Base-by-base conservation (phyloP, 2,888 invertebrate genomes). In the Boloria euphrosyne region DNA sequence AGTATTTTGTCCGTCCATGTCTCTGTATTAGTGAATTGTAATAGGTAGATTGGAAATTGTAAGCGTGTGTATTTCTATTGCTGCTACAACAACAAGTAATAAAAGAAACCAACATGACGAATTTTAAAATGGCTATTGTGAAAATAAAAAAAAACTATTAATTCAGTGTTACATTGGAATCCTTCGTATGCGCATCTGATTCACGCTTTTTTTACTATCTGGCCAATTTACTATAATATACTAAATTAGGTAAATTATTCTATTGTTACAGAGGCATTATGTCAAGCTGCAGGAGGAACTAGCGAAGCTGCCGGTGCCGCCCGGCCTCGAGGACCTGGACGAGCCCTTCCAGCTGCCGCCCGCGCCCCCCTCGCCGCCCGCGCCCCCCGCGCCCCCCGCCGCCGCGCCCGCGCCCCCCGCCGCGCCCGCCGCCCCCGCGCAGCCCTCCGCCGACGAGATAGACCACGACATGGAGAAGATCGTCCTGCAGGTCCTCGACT, bases 231-330 rank as follows among this genome's bases (percentile, higher is more conserved):
- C 31, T 3, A 38, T 10, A 10, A 2, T 1, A 10, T 38, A 38
- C 31, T 38, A 38, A 38, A 18, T 17, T 50, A 13, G 7, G 13
- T 17, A 17, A 50, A 13, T 50, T 50, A 10, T 50, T 18, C 17
- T 44, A 38, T 17, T 17, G 14, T 71, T 71, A 10, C 93, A 97
- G 94, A 94, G 96, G 65, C 96, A 97, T 84, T 96, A 96, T 85
- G 94, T 95, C 74, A 95, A 96, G 80, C 90, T 98, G 71, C 95
- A 97, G 77, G 97, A 98, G 84, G 97, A 98, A 88, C 92, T 98
- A 75, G 94, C 94, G 71, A 97, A 97, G 89, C 92, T 98, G 83
- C 95, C 95, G 78, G 95, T 96, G 44, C 97, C 98, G 6, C 91
- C 94, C 53, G 96, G 96, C 14, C 86, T 96, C 57, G 95, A 95